phyloP scores from a whole-genome alignment of 2,113 vertebrate species.

The Colius striatus region DNA sequence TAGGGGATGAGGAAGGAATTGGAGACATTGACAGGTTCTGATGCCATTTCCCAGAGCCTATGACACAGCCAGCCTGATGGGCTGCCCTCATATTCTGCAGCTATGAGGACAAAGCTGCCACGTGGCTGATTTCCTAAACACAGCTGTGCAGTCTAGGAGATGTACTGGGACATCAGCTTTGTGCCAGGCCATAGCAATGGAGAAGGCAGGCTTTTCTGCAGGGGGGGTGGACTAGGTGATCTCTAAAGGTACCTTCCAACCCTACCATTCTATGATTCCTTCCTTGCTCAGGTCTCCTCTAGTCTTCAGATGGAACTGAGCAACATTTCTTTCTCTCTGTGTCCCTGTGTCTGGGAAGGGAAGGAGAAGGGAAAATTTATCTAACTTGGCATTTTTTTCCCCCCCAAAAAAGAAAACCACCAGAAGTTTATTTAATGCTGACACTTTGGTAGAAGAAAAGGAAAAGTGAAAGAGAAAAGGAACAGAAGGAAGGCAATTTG shows the following conservation, averaged over 20 bases:
- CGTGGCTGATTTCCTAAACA: not conserved
- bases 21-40: not conserved
- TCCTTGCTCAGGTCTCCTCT: not conserved
- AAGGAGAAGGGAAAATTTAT: not conserved
- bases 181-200: not conserved
- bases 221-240: too few relatives aligned
- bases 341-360: not conserved
- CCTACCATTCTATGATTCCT: not conserved
- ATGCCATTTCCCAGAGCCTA: not conserved
- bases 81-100: not conserved
- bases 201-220: not conserved
- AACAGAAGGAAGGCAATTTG: not conserved
- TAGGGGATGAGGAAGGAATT: not conserved
- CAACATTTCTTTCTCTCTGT: not conserved
- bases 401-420: not conserved
- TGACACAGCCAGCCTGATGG: not conserved
- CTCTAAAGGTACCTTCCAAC: too few relatives aligned
- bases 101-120: not conserved
- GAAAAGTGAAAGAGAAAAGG: not conserved
- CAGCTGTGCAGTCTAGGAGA: not conserved
- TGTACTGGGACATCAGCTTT: not conserved
- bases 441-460: not conserved
- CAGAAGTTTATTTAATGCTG: not conserved
- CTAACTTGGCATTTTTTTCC: not conserved
- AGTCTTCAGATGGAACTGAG: not conserved